These are phyloP conservation scores for Malurus splendens DNA, from an alignment of 2,797 vertebrate species.

Conservation along the genomic window DNA sequence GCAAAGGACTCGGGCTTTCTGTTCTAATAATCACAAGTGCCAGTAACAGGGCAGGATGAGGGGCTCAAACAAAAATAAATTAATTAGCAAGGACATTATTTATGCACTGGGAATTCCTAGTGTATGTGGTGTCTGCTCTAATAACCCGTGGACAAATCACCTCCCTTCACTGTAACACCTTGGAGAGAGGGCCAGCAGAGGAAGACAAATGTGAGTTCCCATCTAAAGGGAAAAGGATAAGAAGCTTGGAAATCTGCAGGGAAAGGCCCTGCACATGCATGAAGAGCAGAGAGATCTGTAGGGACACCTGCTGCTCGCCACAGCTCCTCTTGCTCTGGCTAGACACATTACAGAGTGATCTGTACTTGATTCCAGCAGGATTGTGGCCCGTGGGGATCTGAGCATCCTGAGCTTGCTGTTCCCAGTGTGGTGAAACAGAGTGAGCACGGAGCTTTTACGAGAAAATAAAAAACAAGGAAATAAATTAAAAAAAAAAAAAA, in stretches of 20 bases:
- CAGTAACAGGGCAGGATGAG: background rate
- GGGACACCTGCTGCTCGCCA: background rate
- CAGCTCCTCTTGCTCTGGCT: background rate
- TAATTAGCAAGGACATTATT: slow-evolving; percentile 62
- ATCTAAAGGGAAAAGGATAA: background rate
- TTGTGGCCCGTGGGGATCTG: background rate
- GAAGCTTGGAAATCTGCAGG: background rate
- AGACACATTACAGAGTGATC: background rate
- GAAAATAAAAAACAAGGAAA: background rate
- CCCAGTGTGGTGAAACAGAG: background rate
- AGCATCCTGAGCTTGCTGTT: background rate
- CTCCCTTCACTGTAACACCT: background rate
- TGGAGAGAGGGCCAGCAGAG: background rate
- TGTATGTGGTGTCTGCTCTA: slow-evolving; percentile 43
- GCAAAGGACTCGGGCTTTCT: background rate
- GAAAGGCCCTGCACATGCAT: background rate
- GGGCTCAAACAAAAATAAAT: slow-evolving; percentile 55
- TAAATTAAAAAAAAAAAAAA: background rate
- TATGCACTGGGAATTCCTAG: slow-evolving; percentile 55
- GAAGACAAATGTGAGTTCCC: background rate
- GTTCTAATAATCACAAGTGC: slow-evolving; percentile 39
- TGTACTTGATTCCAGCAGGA: background rate
- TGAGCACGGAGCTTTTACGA: background rate
- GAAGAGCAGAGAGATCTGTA: background rate
- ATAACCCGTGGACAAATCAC: slow-evolving; percentile 42